A percentile compares a stretch with the other conserved stretches of the same genome.
phyloP scores from a whole-genome alignment of 1,140 invertebrate genomes.

The Listronotus oregonensis region DNA sequence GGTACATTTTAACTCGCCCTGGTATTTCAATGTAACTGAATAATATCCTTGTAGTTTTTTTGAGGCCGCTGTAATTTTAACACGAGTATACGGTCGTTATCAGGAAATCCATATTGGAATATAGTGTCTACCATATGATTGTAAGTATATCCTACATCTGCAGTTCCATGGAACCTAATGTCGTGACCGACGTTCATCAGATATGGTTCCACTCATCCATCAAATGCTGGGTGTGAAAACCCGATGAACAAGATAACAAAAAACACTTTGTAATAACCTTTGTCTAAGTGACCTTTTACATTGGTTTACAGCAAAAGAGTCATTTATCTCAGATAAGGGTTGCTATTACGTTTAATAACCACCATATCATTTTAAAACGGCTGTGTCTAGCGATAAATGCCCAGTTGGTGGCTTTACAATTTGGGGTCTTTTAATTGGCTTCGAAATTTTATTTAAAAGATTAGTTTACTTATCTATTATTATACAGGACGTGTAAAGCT shows the following conservation, averaged over 20 bases:
- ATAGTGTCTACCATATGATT: conserved; percentile 47
- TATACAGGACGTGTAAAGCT: too few relatives aligned
- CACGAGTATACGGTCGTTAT: conserved; percentile 22
- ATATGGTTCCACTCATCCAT: conserved; percentile 53
- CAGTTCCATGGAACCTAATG: conserved; percentile 47
- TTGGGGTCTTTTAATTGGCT: conserved; percentile 10
- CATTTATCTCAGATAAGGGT: conserved; percentile 55
- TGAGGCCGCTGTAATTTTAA: conserved; percentile 1
- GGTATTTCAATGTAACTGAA: conserved; percentile 7
- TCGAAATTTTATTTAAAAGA: neutral
- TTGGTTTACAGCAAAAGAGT: conserved; percentile 52
- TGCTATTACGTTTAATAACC: conserved; percentile 49
- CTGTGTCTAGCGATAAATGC: conserved; percentile 38
- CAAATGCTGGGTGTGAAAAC: conserved; percentile 55
- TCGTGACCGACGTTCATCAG: conserved; percentile 54
- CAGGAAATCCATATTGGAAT: conserved; percentile 38
- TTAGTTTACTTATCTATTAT: too few relatives aligned
- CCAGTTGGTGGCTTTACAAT: conserved; percentile 27
- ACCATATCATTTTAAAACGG: conserved; percentile 43
- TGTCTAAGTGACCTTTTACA: conserved; percentile 55
- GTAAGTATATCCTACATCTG: conserved; percentile 38
- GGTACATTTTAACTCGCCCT: neutral
- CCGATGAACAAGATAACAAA: conserved; percentile 54
- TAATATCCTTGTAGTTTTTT: conserved; percentile 4
- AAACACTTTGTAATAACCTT: conserved; percentile 56